Evolutionary conservation across 2,888 invertebrate species (phyloP).

Genomic region (Lasioglossum morio): DNA sequence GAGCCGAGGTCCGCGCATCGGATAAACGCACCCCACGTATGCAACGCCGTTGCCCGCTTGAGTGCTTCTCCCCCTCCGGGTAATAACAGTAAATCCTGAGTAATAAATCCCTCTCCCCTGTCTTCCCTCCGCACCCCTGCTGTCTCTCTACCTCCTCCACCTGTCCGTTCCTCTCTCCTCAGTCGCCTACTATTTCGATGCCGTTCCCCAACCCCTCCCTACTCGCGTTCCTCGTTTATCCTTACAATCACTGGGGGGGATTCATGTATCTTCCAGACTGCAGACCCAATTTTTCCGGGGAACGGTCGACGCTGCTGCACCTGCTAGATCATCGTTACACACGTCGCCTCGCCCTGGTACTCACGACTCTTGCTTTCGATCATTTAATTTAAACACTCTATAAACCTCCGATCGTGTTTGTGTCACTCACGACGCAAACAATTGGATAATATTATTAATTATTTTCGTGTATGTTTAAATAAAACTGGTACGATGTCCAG

Average conservation of each 20-base stretch:
- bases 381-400: background rate
- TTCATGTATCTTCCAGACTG: background rate
- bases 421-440: too few species aligned
- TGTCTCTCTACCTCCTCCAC: constrained; percentile 52
- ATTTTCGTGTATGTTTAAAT: too few species aligned
- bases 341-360: background rate
- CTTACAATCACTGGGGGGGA: background rate
- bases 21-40: constrained; percentile 71
- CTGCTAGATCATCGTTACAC: background rate
- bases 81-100: constrained; percentile 84
- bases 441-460: too few species aligned
- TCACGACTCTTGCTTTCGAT: background rate
- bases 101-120: constrained; percentile 80
- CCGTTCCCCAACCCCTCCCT: constrained; percentile 12
- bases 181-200: constrained; percentile 19
- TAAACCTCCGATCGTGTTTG: too few species aligned
- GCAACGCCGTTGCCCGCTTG: constrained; percentile 70
- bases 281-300: background rate
- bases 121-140: constrained; percentile 23
- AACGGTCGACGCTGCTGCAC: background rate
- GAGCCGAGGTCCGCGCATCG: constrained; percentile 53
- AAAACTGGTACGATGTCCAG: too few species aligned
- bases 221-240: background rate
- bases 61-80: constrained; percentile 76
- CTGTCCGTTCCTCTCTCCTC: constrained; percentile 56